Percentiles rank a stretch among this genome's conserved stretches.
Evolutionary conservation across 2,797 vertebrate genomes (phyloP).

Genomic region (Siniperca undulata): DNA sequence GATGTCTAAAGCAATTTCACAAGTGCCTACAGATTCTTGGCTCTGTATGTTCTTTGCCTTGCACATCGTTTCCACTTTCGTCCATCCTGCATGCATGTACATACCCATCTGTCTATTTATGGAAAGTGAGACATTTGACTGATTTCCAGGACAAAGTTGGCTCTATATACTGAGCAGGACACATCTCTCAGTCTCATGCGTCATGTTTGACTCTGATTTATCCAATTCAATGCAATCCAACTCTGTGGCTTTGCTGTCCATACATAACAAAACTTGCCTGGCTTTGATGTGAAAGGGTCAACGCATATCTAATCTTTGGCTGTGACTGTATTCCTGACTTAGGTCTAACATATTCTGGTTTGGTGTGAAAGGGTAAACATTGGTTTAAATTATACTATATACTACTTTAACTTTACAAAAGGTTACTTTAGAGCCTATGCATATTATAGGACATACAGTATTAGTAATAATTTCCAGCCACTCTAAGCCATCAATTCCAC

Average conservation of each 20-base stretch:
- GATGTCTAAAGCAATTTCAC: constrained; percentile 59
- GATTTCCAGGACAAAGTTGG: not conserved
- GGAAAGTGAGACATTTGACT: constrained; percentile 34
- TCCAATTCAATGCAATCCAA: not conserved
- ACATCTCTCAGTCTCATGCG: not conserved
- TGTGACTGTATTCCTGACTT: not conserved
- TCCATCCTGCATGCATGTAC: constrained; percentile 8
- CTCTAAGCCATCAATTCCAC: not conserved
- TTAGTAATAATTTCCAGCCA: constrained; percentile 1
- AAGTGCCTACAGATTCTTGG: constrained; percentile 34
- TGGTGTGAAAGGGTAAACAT: not conserved
- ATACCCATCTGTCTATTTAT: constrained; percentile 31
- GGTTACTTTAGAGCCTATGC: not conserved
- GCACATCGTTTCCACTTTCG: constrained; percentile 19
- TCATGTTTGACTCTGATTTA: constrained; percentile 9
- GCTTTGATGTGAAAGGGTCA: constrained; percentile 5
- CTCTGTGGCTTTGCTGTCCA: constrained; percentile 9
- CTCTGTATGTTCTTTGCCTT: constrained; percentile 20
- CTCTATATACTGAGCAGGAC: not conserved
- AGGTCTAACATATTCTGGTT: not conserved
- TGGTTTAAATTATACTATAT: not conserved
- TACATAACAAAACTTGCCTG: not conserved
- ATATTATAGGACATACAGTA: not conserved
- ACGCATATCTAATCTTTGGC: constrained; percentile 5
- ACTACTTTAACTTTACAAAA: not conserved